These are phyloP conservation scores for Kuschelorhynchus macadamiae DNA, from an alignment of 2,888 invertebrate genomes.

Conservation along the genomic window DNA sequence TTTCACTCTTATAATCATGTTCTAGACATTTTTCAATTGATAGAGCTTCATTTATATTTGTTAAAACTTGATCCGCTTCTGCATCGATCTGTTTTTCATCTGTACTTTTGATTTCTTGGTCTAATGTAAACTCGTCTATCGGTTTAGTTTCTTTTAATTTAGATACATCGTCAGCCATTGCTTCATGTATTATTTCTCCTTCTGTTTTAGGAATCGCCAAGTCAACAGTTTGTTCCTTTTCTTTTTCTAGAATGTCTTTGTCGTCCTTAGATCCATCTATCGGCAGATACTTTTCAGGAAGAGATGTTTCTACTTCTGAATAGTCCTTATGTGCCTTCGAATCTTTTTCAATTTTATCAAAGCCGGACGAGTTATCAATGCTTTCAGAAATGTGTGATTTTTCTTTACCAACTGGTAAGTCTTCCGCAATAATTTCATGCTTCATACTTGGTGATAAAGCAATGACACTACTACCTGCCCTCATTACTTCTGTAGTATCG, in stretches of 20 bases:
- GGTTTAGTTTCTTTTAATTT: slow-evolving; percentile 36
- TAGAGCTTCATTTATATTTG: slow-evolving; percentile 35
- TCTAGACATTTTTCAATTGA: slow-evolving; percentile 51
- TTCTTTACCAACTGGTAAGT: too few relatives aligned
- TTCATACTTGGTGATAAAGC: too few relatives aligned
- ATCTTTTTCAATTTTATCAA: too few relatives aligned
- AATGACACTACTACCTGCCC: too few relatives aligned
- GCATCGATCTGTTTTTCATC: slow-evolving; percentile 53
- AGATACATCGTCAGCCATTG: slow-evolving; percentile 33
- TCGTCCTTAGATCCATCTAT: slow-evolving; percentile 40
- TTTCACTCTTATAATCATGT: too few relatives aligned
- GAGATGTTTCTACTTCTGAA: too few relatives aligned
- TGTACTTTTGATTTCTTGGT: slow-evolving; percentile 1
- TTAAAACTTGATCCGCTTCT: slow-evolving; percentile 31
- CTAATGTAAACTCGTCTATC: slow-evolving; percentile 16
- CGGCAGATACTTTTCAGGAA: slow-evolving; percentile 25
- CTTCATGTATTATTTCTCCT: slow-evolving; percentile 37
- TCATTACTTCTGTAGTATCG: too few relatives aligned
- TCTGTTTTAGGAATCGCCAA: slow-evolving; percentile 24
- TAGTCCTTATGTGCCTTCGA: too few relatives aligned
- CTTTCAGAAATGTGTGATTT: too few relatives aligned
- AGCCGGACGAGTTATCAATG: too few relatives aligned
- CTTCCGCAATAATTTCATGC: too few relatives aligned
- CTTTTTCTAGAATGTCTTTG: slow-evolving; percentile 35
- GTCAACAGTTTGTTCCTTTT: slow-evolving; percentile 30